phyloP scores from a whole-genome alignment of 2,888 invertebrate genomes.

The Actias luna region DNA sequence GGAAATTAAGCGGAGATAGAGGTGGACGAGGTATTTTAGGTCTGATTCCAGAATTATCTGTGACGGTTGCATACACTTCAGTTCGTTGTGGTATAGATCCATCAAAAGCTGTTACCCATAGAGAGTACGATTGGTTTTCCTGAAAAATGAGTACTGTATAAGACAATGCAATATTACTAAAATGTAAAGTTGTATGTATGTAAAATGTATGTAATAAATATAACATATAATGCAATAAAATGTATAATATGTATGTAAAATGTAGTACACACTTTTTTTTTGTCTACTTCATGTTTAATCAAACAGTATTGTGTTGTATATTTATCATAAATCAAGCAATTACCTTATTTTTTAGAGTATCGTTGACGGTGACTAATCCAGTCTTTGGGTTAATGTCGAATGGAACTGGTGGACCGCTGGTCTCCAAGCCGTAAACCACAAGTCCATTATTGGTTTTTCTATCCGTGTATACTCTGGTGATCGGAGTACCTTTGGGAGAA shows the following conservation, averaged over 20 bases:
- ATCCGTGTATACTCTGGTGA: constrained; percentile 86
- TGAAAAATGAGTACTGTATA: constrained; percentile 39
- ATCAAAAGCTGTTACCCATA: constrained; percentile 71
- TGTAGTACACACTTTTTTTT: no score
- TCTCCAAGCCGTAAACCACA: constrained; percentile 87
- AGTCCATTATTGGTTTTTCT: constrained; percentile 82
- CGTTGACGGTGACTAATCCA: constrained; percentile 90
- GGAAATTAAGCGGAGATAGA: constrained; percentile 48
- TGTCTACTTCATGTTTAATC: no score
- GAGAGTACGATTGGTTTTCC: constrained; percentile 69
- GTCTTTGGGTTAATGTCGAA: constrained; percentile 88
- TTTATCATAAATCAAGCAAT: constrained; percentile 35
- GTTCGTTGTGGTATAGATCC: constrained; percentile 68
- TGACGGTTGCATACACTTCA: constrained; percentile 66
- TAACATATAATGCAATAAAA: no score
- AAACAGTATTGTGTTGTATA: no score
- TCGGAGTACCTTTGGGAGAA: constrained; percentile 87
- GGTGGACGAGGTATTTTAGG: constrained; percentile 58
- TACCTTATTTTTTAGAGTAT: constrained; percentile 89
- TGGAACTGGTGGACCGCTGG: constrained; percentile 82
- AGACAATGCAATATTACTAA: neutral
- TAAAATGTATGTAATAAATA: no score
- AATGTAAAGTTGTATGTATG: no score
- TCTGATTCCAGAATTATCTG: constrained; percentile 54
- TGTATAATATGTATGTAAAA: no score